Conservation (phyloP, 2,113 vertebrate genomes). For the Panthera uncia region DNA sequence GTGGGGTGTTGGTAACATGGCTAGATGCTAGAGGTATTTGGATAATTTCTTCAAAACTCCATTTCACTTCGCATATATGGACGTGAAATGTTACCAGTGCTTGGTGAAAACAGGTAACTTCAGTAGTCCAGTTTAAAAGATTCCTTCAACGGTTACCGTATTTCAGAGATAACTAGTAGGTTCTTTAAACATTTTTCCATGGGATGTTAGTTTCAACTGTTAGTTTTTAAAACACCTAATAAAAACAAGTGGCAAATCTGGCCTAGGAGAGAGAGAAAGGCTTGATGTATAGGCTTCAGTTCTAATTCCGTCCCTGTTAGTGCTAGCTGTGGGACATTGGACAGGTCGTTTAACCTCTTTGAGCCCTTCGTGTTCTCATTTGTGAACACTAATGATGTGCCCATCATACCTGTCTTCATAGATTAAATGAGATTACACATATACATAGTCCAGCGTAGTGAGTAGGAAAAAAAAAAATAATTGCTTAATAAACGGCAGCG, state of each 20-base stretch:
- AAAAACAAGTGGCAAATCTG: neutral
- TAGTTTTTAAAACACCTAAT: neutral
- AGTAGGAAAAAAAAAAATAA: neutral
- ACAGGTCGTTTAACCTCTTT: neutral
- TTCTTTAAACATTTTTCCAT: neutral
- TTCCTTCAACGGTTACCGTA: neutral
- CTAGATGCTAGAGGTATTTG: neutral
- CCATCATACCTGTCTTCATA: neutral
- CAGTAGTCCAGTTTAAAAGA: neutral
- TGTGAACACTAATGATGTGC: neutral
- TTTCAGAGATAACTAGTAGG: neutral
- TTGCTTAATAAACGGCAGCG: neutral
- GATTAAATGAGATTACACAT: neutral
- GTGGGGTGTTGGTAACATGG: neutral
- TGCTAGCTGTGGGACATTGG: neutral
- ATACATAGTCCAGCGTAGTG: neutral
- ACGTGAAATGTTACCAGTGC: neutral
- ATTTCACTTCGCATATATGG: neutral
- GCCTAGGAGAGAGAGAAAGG: neutral
- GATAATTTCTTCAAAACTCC: neutral
- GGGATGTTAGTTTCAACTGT: neutral
- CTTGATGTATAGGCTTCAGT: neutral
- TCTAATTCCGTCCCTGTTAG: neutral
- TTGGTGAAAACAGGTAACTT: conserved; percentile 22
- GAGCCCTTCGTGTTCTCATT: neutral